phyloP scores from a whole-genome alignment of 2,797 vertebrate genomes.

The Acrossocheilus wenchowensis region DNA sequence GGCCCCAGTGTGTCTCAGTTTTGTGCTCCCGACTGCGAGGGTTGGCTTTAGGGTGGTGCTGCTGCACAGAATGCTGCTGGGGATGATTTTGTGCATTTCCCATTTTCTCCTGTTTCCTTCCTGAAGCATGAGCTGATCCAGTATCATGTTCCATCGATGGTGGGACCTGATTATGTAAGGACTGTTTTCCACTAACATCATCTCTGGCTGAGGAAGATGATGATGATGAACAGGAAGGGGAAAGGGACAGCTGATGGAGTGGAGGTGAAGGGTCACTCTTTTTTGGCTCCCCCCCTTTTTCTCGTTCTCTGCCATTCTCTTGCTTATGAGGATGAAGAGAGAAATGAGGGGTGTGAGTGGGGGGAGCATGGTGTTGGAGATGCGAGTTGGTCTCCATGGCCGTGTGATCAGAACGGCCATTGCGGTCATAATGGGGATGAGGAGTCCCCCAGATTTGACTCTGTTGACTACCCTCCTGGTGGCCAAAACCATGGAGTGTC shows the following conservation, averaged over 20 bases:
- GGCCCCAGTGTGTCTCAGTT: constrained; percentile 94
- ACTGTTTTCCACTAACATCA: constrained; percentile 73
- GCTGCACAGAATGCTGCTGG: constrained; percentile 64
- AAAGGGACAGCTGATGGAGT: constrained; percentile 76
- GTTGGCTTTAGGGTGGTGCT: constrained; percentile 79
- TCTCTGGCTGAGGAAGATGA: constrained; percentile 80
- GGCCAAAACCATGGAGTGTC: constrained; percentile 76
- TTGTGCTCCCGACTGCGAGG: constrained; percentile 85
- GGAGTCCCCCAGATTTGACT: constrained; percentile 78
- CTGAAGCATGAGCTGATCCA: constrained; percentile 58
- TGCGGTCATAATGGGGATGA: constrained; percentile 81
- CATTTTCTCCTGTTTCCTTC: constrained; percentile 78
- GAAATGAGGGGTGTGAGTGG: constrained; percentile 73
- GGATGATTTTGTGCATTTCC: constrained; percentile 64
- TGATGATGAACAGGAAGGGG: constrained; percentile 82
- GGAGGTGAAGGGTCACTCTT: constrained; percentile 75
- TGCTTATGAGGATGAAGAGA: constrained; percentile 75
- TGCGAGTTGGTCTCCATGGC: constrained; percentile 74
- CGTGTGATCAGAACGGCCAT: constrained; percentile 74
- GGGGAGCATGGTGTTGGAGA: constrained; percentile 70
- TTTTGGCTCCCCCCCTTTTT: constrained; percentile 73
- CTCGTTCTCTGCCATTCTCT: constrained; percentile 72
- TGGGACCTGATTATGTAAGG: constrained; percentile 69
- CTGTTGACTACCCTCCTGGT: constrained; percentile 80
- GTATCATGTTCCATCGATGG: constrained; percentile 71